Conservation (phyloP, 2,888 invertebrate genomes). For the Lasioglossum figueresi region DNA sequence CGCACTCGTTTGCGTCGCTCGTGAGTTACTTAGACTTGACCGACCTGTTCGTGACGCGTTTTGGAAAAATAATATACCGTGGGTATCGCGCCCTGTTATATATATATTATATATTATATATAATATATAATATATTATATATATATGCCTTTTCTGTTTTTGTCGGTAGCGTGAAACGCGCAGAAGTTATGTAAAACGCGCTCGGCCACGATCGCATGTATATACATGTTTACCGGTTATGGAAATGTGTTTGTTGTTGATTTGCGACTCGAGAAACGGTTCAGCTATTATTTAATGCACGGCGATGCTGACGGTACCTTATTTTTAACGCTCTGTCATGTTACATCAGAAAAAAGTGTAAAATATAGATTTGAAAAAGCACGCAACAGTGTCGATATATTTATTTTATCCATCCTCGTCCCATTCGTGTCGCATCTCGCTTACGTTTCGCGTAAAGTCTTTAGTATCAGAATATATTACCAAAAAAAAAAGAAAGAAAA, state of each 20-base stretch:
- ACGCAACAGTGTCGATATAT: slow-evolving; percentile 46
- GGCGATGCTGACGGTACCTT: slow-evolving; percentile 58
- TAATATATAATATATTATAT: neutral
- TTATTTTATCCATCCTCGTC: slow-evolving; percentile 54
- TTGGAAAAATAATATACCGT: slow-evolving; percentile 53
- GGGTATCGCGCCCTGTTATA: slow-evolving; percentile 31
- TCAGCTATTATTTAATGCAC: slow-evolving; percentile 33
- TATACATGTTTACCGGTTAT: slow-evolving; percentile 33
- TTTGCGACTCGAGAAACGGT: slow-evolving; percentile 18
- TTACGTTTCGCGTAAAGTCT: neutral
- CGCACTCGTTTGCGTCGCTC: slow-evolving; percentile 57
- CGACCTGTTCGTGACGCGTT: slow-evolving; percentile 52
- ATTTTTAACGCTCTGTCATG: slow-evolving; percentile 68
- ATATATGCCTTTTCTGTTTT: neutral
- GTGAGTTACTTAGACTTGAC: slow-evolving; percentile 62
- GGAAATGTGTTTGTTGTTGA: slow-evolving; percentile 37
- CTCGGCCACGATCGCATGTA: neutral
- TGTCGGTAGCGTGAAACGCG: neutral
- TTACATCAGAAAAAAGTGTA: slow-evolving; percentile 59
- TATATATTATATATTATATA: neutral
- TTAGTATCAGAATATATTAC: slow-evolving; percentile 6
- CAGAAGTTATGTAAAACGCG: slow-evolving; percentile 22
- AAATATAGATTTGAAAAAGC: slow-evolving; percentile 68
- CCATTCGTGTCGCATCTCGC: neutral
- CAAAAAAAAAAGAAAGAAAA: slow-evolving; percentile 12